phyloP scores from a whole-genome alignment of 2,888 invertebrate genomes.

The Nemapogon koenigi region DNA sequence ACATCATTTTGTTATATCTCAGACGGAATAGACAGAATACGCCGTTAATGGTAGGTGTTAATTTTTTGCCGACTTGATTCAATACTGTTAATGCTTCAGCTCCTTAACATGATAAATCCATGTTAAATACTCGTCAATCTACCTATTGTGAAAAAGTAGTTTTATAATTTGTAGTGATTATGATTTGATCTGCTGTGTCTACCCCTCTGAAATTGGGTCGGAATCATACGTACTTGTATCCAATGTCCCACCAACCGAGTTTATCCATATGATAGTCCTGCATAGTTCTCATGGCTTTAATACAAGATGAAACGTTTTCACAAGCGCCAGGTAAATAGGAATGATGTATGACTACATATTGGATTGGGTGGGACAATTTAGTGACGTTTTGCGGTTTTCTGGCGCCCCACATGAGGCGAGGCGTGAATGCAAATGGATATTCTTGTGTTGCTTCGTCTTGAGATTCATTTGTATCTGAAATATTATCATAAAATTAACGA shows the following conservation, averaged over 20 bases:
- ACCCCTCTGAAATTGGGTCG: too few relatives aligned
- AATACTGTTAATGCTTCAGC: too few relatives aligned
- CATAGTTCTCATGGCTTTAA: slow-evolving; percentile 67
- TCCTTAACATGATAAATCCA: too few relatives aligned
- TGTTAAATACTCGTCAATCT: too few relatives aligned
- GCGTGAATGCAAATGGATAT: slow-evolving; percentile 34
- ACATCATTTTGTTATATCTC: too few relatives aligned
- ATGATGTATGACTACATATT: slow-evolving; percentile 76
- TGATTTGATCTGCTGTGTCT: too few relatives aligned
- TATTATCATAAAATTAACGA: too few relatives aligned
- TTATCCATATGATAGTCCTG: slow-evolving; percentile 69
- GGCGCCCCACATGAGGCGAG: slow-evolving; percentile 69
- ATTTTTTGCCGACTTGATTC: too few relatives aligned
- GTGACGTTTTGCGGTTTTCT: slow-evolving; percentile 46
- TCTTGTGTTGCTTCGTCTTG: slow-evolving; percentile 32
- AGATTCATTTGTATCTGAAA: slow-evolving; percentile 12
- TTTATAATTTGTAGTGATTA: too few relatives aligned
- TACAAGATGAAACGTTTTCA: slow-evolving; percentile 51
- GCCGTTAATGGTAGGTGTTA: too few relatives aligned
- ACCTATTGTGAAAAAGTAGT: too few relatives aligned
- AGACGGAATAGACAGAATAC: too few relatives aligned
- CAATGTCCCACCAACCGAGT: slow-evolving; percentile 72
- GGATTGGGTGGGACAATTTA: slow-evolving; percentile 63
- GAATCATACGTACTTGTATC: slow-evolving; percentile 55
- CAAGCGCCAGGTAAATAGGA: slow-evolving; percentile 68